Base-by-base conservation (phyloP, 2,888 invertebrate species). In the Antheraea yamamai region DNA sequence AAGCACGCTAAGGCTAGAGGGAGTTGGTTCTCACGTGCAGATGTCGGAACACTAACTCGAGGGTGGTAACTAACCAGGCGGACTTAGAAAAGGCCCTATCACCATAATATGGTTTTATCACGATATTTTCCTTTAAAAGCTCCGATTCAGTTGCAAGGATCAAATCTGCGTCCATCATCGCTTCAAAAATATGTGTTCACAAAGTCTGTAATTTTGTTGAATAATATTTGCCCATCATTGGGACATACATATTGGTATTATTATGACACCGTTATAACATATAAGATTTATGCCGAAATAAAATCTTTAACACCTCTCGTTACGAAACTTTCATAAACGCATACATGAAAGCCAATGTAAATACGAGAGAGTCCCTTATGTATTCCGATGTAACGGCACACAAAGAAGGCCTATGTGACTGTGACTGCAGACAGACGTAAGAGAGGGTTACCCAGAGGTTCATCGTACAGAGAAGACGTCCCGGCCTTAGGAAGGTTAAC, bases 401-500 rank as follows among this genome's bases (percentile, higher is more conserved):
- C 64, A 30, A 3, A 66, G 14, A 66, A 14, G 14, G 20, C 20
- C 30, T 66, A 23, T 14, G 64, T 30, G 64, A 6, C 64, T 30
- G 64, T 30, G 61, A 61, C 61, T 7, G 23, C 23, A 61, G 61
- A 61, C 61, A 61, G 23, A 66, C 12, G 64, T 26, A 30, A 66
- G 64, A 61, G 64, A 16, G 30, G 30, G 47, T 47, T 66, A 66
- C 23, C 23, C 61, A 20, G 35, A 68, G 70, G 70, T 70, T 70
- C 70, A 70, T 23, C 39, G 70, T 7, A 39, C 70, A 70, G 35
- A 39, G 70, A 70, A 26, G 30, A 70, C 70, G 70, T 70, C 70
- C 70, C 70, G 39, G 70, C 35, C 70, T 70, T 20, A 30, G 20
- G 70, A 70, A 70, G 70, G 70, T 70, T 35, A 70, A 20, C 35